Base-by-base conservation (phyloP, 2,888 invertebrate species). In the Eupithecia subumbrata region DNA sequence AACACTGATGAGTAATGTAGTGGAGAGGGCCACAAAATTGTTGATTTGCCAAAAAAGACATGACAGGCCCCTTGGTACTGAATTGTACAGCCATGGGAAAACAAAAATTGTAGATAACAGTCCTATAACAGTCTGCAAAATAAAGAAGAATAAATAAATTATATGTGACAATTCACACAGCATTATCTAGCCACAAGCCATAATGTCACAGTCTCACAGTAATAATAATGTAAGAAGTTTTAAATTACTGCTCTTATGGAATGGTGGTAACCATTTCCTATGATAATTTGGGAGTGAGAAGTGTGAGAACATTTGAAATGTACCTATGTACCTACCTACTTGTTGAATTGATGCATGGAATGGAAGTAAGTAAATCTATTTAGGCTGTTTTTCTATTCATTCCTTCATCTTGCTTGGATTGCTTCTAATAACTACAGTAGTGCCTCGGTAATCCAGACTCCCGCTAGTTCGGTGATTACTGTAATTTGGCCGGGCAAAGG, bases 21-120 rank as follows among this genome's bases (percentile, higher is more conserved):
- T 92, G n/a, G 95, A 91, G 67, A 90, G 87, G 77, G 92, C 91
- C 69, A 95, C 87, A 74, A 95, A 91, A 73, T 89, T 90, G 78
- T 91, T 90, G 45, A 95, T 83, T 77, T 95, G 95, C 95, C 96
- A 96, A 82, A 96, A 90, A 25, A 96, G 86, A 74, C 95, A 95
- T 40, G 95, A 93, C 60, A 97, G 89, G 77, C 96, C 92, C 76
- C 95, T 95, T 8, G 98, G 98, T 30, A 97, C 97, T 73, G 97
- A 97, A 86, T 96, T 95, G 91, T 97, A 97, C 73, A 97, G 84
- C 85, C 97, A 90, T 81, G 97, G 95, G 37, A 96, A 81, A 34
- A 95, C 89, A 87, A 92, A 93, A 85, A 94, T 91, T 67, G 91
- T 88, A 30, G 92, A 90, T 72, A 95, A 83, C 75, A 95, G 84